phyloP scores from a whole-genome alignment of 2,888 invertebrate species.

The Trachelus iudaicus region DNA sequence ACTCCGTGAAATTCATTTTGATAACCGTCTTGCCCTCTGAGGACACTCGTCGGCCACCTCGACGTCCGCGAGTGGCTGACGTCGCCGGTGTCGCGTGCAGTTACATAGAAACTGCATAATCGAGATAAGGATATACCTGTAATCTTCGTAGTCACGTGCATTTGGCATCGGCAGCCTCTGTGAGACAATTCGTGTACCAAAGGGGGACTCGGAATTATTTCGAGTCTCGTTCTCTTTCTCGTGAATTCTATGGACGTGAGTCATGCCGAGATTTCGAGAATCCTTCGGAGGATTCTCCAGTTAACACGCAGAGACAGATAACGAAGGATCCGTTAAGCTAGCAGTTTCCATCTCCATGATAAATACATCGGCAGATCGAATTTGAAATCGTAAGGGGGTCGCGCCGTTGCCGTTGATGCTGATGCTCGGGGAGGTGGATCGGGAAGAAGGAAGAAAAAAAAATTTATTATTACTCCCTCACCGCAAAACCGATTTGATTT shows the following conservation, averaged over 20 bases:
- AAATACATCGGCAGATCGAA: slow-evolving; percentile 26
- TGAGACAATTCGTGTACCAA: not conserved
- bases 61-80: not conserved
- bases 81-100: not conserved
- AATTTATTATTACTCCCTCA: slow-evolving; percentile 48
- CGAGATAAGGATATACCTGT: not conserved
- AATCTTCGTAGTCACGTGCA: not conserved
- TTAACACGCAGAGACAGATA: slow-evolving; percentile 4
- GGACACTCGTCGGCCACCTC: not conserved
- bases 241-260: not conserved
- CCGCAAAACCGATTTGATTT: slow-evolving; percentile 59
- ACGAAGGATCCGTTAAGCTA: slow-evolving; percentile 4
- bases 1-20: slow-evolving; percentile 51
- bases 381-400: slow-evolving; percentile 29
- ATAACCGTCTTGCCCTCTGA: not conserved
- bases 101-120: not conserved
- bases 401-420: not conserved
- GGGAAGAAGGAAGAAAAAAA: slow-evolving; percentile 31
- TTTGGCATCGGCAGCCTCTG: not conserved
- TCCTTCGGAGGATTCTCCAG: not conserved
- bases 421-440: slow-evolving; percentile 3
- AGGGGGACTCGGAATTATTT: not conserved
- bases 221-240: not conserved
- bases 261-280: not conserved
- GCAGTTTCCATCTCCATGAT: slow-evolving; percentile 12